Conservation (phyloP, 2,113 vertebrate genomes). For the Gavia stellata region DNA sequence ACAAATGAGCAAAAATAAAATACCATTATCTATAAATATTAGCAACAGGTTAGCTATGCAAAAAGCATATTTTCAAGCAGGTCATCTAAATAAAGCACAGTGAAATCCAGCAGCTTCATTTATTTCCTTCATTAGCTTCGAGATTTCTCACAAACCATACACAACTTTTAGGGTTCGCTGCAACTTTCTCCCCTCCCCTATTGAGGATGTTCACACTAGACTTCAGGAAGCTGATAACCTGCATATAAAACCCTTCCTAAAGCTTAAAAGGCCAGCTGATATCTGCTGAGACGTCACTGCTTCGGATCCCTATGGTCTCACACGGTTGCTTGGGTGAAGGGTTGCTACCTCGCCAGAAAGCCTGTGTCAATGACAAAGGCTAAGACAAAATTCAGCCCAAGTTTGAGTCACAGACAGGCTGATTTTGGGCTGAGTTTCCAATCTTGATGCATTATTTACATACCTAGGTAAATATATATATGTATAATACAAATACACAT, state of each 20-base stretch:
- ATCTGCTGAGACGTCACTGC: background rate
- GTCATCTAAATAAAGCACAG: background rate
- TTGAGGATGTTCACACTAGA: background rate
- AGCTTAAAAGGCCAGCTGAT: background rate
- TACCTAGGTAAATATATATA: background rate
- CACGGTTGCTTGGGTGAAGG: background rate
- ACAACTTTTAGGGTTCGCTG: background rate
- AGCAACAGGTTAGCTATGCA: background rate
- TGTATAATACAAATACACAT: background rate
- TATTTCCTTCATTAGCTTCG: background rate
- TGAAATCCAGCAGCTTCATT: background rate
- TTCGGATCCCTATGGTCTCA: background rate
- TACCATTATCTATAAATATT: background rate
- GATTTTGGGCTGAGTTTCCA: background rate
- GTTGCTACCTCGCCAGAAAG: background rate
- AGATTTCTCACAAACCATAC: background rate
- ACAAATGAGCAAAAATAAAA: conserved; percentile 6
- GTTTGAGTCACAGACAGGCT: background rate
- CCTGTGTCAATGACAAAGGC: background rate
- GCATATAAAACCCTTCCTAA: background rate
- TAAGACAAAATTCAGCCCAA: background rate
- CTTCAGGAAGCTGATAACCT: background rate
- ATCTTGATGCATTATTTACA: background rate
- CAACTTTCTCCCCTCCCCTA: background rate
- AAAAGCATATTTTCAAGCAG: background rate